These are phyloP conservation scores for Drosophila gunungcola DNA, from an alignment of 1,140 invertebrate species.

Conservation along the genomic window DNA sequence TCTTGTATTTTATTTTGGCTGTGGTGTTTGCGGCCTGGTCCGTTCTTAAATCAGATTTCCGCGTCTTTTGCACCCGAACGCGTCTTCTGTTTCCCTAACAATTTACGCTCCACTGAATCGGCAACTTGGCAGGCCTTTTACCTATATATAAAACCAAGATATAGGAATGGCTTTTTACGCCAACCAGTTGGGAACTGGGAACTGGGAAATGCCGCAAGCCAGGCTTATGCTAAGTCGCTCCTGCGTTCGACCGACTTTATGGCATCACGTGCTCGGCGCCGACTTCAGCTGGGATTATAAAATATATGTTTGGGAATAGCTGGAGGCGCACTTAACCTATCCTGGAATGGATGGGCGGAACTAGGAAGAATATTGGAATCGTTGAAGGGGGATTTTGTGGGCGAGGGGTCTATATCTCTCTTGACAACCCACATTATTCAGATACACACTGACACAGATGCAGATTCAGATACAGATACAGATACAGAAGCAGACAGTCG, in stretches of 20 bases:
- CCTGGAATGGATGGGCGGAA: constrained; percentile 22
- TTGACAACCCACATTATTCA: constrained; percentile 64
- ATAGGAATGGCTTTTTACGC: constrained; percentile 21
- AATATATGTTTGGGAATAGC: constrained; percentile 44
- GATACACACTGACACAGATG: constrained; percentile 2
- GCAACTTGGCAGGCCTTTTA: constrained; percentile 18
- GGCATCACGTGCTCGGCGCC: constrained; percentile 56
- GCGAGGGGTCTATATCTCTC: constrained; percentile 2
- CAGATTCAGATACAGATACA: constrained; percentile 28
- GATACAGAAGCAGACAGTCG: not conserved
- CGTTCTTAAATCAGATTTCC: constrained; percentile 58
- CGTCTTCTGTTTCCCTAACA: constrained; percentile 53
- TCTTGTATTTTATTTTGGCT: constrained; percentile 13
- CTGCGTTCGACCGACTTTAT: constrained; percentile 46
- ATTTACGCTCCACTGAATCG: constrained; percentile 65
- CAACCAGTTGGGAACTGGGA: constrained; percentile 14
- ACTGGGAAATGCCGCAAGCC: constrained; percentile 59
- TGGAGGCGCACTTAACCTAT: constrained; percentile 51
- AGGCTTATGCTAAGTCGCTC: constrained; percentile 65
- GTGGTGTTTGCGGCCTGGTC: constrained; percentile 27
- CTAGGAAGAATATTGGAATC: constrained; percentile 35
- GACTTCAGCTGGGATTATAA: constrained; percentile 56
- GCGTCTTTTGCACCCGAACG: constrained; percentile 56
- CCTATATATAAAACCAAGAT: constrained; percentile 5
- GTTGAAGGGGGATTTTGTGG: not conserved